These are phyloP conservation scores for Rhinella marina DNA, from an alignment of 2,797 vertebrate genomes.

Conservation along the genomic window DNA sequence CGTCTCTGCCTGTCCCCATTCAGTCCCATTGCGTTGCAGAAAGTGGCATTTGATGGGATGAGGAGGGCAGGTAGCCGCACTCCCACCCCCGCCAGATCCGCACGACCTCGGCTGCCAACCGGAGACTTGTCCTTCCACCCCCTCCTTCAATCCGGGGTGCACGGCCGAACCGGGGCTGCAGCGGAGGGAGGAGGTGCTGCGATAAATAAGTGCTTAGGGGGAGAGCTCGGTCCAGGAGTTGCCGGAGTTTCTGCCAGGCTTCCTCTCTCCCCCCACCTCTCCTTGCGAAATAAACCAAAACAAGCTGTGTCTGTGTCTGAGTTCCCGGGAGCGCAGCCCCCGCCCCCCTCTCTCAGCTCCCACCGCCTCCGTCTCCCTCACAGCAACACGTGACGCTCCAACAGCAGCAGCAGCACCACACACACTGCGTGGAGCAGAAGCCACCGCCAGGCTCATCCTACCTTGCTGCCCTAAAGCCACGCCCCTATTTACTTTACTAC, in stretches of 20 bases:
- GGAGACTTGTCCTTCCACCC: constrained; percentile 39
- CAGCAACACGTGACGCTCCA: constrained; percentile 77
- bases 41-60: constrained; percentile 70
- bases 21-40: constrained; percentile 72
- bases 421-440: constrained; percentile 62
- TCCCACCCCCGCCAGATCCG: constrained; percentile 56
- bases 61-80: constrained; percentile 67
- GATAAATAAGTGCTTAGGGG: neutral
- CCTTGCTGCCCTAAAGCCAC: constrained; percentile 67
- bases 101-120: constrained; percentile 65
- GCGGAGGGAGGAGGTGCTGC: neutral
- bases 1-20: constrained; percentile 69
- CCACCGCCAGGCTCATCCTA: constrained; percentile 59
- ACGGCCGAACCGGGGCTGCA: constrained; percentile 23
- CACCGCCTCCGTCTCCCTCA: constrained; percentile 70
- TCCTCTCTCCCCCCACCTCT: constrained; percentile 49
- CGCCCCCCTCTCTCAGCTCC: constrained; percentile 64
- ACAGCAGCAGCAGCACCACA: constrained; percentile 57
- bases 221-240: constrained; percentile 40
- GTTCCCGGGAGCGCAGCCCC: constrained; percentile 69
- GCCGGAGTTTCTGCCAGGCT: constrained; percentile 27
- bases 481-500: constrained; percentile 55
- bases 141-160: neutral
- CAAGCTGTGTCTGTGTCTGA: constrained; percentile 75
- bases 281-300: constrained; percentile 71